Base-by-base conservation (phyloP, 2,113 vertebrate species). In the Saccopteryx bilineata region DNA sequence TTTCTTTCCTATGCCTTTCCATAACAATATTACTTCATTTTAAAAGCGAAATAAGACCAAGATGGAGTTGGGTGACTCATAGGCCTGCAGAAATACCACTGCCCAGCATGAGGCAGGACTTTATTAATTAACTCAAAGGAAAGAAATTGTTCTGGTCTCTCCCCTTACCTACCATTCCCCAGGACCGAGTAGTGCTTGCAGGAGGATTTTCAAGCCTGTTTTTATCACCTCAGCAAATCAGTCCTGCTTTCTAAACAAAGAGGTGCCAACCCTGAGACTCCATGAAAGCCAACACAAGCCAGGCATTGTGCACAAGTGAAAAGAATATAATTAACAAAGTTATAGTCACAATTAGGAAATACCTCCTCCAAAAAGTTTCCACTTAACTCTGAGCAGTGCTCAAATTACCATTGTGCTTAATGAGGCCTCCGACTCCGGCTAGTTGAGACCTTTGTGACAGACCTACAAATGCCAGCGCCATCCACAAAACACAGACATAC, bases 301-400 rank as follows among this genome's bases (percentile, higher is more conserved):
- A 83, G 60, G 46, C 60, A 94, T 90, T 92, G 83, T 87, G 46
- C 5, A 91, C 75, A 90, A 96, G 71, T 69, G 90, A 95, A 87
- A 96, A 91, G 68, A 94, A 81, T 61, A 87, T 76, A 97, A 93
- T 94, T 89, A 96, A 71, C 89, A 52, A 85, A 26, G 87, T 89
- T 86, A 89, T 9, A 80, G 75, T 90, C 93, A 95, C 90, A 95
- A 88, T 95, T 92, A 92, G 80, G 90, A 94, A 97, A 95, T 78
- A 78, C 24, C 46, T 87, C 46, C 86, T 91, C 31, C 68, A 82
- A 79, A 91, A 95, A 90, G 50, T 90, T 98, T 83, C 93, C 93
- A 91, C 28, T 66, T 61, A 84, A 76, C 78, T 87, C n/a, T 33
- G 54, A 81, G 75, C 65, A n/a, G 52, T 6, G 19, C 79, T 72